These are phyloP conservation scores for Gandaritis pyraliata DNA, from an alignment of 2,888 invertebrate species.

Conservation along the genomic window DNA sequence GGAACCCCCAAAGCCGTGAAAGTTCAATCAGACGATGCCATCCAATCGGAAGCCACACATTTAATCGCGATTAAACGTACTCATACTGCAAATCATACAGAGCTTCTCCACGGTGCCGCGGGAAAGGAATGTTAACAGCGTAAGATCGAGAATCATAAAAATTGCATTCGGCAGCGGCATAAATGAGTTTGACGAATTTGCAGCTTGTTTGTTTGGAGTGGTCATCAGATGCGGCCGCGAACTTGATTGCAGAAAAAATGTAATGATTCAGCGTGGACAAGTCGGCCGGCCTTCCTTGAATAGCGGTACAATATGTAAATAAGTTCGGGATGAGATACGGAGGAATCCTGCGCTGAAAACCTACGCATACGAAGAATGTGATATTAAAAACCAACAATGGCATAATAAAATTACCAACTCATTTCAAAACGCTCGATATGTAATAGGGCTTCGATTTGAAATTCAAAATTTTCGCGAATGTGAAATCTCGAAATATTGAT, in stretches of 20 bases:
- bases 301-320: conserved; percentile 80
- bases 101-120: conserved; percentile 30
- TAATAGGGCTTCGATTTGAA: conserved; percentile 40
- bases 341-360: conserved; percentile 57
- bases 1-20: conserved; percentile 62
- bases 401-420: conserved; percentile 50
- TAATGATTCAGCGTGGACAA: conserved; percentile 69
- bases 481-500: conserved; percentile 38
- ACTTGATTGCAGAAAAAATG: conserved; percentile 75
- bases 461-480: conserved; percentile 42
- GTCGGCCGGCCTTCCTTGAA: conserved; percentile 64
- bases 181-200: conserved; percentile 52
- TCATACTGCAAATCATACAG: conserved; percentile 50
- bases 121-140: conserved; percentile 30
- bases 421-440: conserved; percentile 45
- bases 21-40: conserved; percentile 64
- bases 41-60: conserved; percentile 67
- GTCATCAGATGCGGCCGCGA: conserved; percentile 64
- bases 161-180: conserved; percentile 44
- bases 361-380: conserved; percentile 57
- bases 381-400: conserved; percentile 59
- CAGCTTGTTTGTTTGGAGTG: conserved; percentile 75
- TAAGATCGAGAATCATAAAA: conserved; percentile 42
- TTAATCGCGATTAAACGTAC: conserved; percentile 70
- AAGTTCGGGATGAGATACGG: conserved; percentile 61